Evolutionary conservation across 2,888 invertebrate species (phyloP).

Genomic region (Nomada fucata): DNA sequence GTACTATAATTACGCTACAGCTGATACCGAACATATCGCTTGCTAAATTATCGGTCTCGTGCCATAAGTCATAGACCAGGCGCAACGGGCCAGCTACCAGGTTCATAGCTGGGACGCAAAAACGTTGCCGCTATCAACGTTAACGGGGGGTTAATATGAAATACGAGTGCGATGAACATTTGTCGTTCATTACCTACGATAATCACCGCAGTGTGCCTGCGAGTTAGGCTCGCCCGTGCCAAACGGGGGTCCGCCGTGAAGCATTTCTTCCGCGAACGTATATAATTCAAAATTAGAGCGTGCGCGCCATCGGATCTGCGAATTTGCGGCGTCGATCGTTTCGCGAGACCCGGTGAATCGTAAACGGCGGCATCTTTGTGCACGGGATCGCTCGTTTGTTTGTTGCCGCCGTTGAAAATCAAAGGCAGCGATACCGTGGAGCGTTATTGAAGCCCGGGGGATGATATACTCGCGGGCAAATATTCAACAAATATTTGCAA

Average conservation of each 20-base stretch:
- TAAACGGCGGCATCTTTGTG: constrained; percentile 33
- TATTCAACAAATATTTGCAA: too few relatives aligned
- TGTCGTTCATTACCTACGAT: constrained; percentile 27
- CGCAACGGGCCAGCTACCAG: background rate
- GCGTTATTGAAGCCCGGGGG: background rate
- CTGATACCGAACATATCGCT: background rate
- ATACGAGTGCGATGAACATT: constrained; percentile 38
- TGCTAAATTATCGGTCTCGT: constrained; percentile 13
- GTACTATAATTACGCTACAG: background rate
- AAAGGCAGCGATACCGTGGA: background rate
- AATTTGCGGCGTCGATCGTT: constrained; percentile 23
- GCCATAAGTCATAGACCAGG: background rate
- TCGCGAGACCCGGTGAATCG: constrained; percentile 21
- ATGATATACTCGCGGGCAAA: background rate
- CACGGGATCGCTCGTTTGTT: constrained; percentile 16
- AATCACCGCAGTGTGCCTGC: background rate
- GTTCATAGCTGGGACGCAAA: background rate
- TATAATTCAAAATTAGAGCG: constrained; percentile 65
- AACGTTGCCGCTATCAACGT: constrained; percentile 13
- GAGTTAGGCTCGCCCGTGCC: constrained; percentile 2
- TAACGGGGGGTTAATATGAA: constrained; percentile 28
- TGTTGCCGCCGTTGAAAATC: background rate
- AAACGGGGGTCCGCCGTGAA: constrained; percentile 27
- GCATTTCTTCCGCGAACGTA: constrained; percentile 58
- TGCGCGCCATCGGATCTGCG: constrained; percentile 28